A percentile compares a stretch with the other conserved stretches of the same genome.
These are phyloP conservation scores for Octopus bimaculoides DNA, from an alignment of 1,140 invertebrate species.

Conservation along the genomic window DNA sequence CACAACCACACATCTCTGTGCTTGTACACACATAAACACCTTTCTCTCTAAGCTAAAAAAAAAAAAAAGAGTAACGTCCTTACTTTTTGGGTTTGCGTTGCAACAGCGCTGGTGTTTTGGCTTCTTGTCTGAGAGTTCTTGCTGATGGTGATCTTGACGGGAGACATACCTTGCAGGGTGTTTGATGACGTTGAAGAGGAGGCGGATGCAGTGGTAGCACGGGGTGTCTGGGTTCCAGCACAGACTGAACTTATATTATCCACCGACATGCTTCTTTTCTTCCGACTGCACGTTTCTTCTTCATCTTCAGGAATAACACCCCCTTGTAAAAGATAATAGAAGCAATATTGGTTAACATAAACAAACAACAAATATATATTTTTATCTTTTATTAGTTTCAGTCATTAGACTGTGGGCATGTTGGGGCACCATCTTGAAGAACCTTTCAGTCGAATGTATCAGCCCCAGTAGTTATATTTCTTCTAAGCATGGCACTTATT, in stretches of 20 bases:
- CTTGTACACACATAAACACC: too few relatives aligned
- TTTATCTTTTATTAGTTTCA: too few relatives aligned
- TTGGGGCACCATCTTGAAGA: too few relatives aligned
- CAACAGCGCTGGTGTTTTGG: slow-evolving; percentile 32
- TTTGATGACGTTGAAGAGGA: slow-evolving; percentile 38
- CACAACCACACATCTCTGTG: too few relatives aligned
- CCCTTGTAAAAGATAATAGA: slow-evolving; percentile 16
- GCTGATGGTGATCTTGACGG: slow-evolving; percentile 53
- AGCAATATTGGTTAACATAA: too few relatives aligned
- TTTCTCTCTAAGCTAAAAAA: not conserved
- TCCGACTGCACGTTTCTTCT: slow-evolving; percentile 38
- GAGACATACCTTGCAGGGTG: slow-evolving; percentile 37
- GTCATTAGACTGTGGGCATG: too few relatives aligned
- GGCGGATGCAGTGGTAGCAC: slow-evolving; percentile 30
- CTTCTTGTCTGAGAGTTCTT: slow-evolving; percentile 48
- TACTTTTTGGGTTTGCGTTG: slow-evolving; percentile 50
- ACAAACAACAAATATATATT: too few relatives aligned
- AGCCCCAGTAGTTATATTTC: too few relatives aligned
- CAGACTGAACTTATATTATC: slow-evolving; percentile 37
- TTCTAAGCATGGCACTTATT: too few relatives aligned
- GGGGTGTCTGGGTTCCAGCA: slow-evolving; percentile 37
- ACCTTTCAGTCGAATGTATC: too few relatives aligned
- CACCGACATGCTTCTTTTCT: slow-evolving; percentile 41
- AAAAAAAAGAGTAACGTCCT: not conserved
- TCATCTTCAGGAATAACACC: slow-evolving; percentile 49